Evolutionary conservation across 1,140 invertebrate species (phyloP).

Genomic region (Pogonomyrmex barbatus): DNA sequence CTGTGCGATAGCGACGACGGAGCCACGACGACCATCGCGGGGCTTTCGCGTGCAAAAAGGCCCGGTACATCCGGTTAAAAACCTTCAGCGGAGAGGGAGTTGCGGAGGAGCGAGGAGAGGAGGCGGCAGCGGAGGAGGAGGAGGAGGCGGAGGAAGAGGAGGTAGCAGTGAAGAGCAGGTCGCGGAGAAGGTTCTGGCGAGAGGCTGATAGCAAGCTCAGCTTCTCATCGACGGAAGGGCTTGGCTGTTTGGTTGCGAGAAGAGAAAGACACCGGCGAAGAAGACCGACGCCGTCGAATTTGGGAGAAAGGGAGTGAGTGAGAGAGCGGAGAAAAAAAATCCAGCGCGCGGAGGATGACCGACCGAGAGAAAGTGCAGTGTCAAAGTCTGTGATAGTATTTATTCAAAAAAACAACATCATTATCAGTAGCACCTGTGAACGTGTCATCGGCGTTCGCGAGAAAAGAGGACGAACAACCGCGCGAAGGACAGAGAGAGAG

Average conservation of each 20-base stretch:
- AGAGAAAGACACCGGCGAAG: constrained; percentile 14
- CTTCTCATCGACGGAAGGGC: constrained; percentile 56
- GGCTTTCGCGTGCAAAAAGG: constrained; percentile 73
- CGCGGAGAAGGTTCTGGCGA: constrained; percentile 38
- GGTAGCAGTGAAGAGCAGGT: neutral
- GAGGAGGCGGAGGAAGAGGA: neutral
- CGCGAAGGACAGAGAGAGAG: neutral
- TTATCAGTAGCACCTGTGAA: constrained; percentile 43
- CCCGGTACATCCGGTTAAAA: constrained; percentile 69
- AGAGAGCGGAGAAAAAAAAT: constrained; percentile 12
- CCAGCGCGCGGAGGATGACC: constrained; percentile 44
- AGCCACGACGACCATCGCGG: constrained; percentile 70
- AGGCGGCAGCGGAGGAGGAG: neutral
- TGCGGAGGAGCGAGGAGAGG: constrained; percentile 27
- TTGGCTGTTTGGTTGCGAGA: constrained; percentile 44
- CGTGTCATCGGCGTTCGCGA: constrained; percentile 57
- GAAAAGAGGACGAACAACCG: constrained; percentile 23
- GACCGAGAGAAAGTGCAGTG: constrained; percentile 72
- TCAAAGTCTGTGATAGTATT: constrained; percentile 85
- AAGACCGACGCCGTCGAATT: constrained; percentile 4
- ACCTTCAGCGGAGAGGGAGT: constrained; percentile 67
- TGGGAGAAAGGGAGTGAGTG: constrained; percentile 29
- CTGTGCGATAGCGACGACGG: constrained; percentile 80
- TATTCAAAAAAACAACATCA: constrained; percentile 78
- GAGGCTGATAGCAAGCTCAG: constrained; percentile 53